Evolutionary conservation across 1,140 invertebrate genomes (phyloP), one percentile per base, ranked within the genome.

Genomic region (Lysiphlebus fabarum): DNA sequence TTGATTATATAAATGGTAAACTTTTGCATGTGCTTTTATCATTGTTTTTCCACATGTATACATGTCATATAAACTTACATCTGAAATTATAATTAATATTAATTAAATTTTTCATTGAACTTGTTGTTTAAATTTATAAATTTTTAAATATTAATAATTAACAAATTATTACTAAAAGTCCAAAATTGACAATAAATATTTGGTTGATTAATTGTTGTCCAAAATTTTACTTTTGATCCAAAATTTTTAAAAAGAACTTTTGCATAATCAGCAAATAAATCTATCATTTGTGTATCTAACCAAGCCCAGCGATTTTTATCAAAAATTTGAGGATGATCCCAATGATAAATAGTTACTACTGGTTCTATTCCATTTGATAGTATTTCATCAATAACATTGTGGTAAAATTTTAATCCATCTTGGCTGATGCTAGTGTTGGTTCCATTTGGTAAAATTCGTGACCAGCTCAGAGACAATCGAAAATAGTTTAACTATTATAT

Each of bases 301-400:
- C 84, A 87, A 7, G 85, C n/a, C n/a, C n/a, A 85, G 3, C 86
- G 86, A 10, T 84, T 66, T 4, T 84, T 79, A 76, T 85, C 73
- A 11, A 82, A 45, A 2, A 59, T 5, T 63, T 81, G 74, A 0
- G 83, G 83, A 41, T 82, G 69, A 62, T 84, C 83, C 77, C 79
- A 84, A 60, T 84, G 82, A 62, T 77, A 82, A 1, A 85, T 58
- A 1, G 82, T 85, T 0, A 84, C 73, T 41, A 82, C 60, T 8
- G 82, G 81, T 38, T 80, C 65, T 34, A 85, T 84, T 7, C 69
- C 68, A 49, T 81, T 78, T 40, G 73, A 80, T 10, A 80, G 54
- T 0, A 88, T 66, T 57, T 81, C 81, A 54, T 85, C 68, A 36
- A 86, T 81, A 0, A 87, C 57, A 17, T 75, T 64, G 40, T 82